Percentiles rank a stretch among this genome's conserved stretches.
phyloP scores from a whole-genome alignment of 2,113 vertebrate species.

The Apeltes quadracus region DNA sequence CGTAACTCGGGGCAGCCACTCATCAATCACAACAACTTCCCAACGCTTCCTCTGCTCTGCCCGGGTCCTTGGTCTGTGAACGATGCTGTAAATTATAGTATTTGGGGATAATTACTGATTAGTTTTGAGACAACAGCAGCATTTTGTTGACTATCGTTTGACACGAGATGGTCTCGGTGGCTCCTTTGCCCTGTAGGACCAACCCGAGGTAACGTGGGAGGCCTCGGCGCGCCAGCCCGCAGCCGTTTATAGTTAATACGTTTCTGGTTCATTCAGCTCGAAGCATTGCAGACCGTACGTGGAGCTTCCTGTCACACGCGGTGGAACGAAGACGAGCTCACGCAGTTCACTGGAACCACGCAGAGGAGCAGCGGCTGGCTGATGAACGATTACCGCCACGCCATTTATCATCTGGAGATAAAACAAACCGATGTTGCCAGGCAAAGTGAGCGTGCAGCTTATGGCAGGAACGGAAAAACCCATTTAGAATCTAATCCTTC shows the following conservation, averaged over 20 bases:
- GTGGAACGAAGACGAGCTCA: background rate
- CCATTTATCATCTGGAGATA: conserved; percentile 60
- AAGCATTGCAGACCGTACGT: background rate
- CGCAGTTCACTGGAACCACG: conserved; percentile 35
- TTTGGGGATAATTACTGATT: conserved; percentile 56
- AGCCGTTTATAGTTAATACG: background rate
- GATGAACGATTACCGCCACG: conserved; percentile 34
- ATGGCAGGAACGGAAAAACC: conserved; percentile 69
- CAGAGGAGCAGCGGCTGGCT: conserved; percentile 38
- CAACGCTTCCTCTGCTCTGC: conserved; percentile 6
- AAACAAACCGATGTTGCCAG: conserved; percentile 70
- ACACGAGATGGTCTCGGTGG: conserved; percentile 56
- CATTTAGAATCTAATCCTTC: conserved; percentile 82
- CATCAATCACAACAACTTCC: conserved; percentile 36
- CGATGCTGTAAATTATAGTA: conserved; percentile 20
- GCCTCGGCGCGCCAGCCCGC: background rate
- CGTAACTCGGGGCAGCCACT: conserved; percentile 23
- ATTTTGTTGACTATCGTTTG: conserved; percentile 50
- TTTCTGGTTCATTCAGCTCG: conserved; percentile 20
- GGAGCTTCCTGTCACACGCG: conserved; percentile 25
- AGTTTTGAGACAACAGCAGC: conserved; percentile 36
- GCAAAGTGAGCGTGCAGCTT: conserved; percentile 68
- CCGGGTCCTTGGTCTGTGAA: conserved; percentile 16
- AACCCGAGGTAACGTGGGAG: conserved; percentile 6
- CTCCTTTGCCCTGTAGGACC: conserved; percentile 26